Percentiles rank a stretch among this genome's conserved stretches.
Evolutionary conservation across 2,113 vertebrate species (phyloP).

Genomic region (Hemibagrus wyckioides): DNA sequence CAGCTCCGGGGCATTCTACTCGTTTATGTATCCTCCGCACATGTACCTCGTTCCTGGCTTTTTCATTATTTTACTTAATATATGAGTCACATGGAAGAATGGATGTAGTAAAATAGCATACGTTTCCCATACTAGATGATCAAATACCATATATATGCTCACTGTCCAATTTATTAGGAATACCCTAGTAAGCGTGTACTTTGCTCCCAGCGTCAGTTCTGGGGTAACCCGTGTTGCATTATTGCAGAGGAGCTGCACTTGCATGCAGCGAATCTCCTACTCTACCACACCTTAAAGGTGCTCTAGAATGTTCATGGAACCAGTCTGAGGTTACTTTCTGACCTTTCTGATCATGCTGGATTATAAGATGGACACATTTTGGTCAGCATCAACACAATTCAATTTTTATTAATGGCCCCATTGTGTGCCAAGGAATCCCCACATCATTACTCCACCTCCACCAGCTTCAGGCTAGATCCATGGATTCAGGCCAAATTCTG

Average conservation of each 20-base stretch:
- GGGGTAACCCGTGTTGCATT: background rate
- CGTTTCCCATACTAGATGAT: background rate
- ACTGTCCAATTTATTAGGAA: background rate
- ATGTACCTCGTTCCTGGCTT: slow-evolving; percentile 20
- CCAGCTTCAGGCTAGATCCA: background rate
- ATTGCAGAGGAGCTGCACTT: background rate
- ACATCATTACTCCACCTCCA: background rate
- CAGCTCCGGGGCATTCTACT: background rate
- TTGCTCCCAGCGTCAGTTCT: no score
- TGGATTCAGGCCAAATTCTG: background rate
- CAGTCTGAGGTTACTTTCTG: background rate
- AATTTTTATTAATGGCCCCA: background rate
- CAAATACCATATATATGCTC: background rate
- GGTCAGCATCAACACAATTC: background rate
- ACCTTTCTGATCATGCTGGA: background rate
- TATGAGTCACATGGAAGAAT: background rate
- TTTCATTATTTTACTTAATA: background rate
- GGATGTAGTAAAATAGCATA: background rate
- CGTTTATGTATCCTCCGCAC: background rate
- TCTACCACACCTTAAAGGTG: background rate
- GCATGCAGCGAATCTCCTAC: background rate
- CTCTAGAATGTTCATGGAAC: background rate
- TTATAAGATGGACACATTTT: background rate
- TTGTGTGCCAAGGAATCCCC: background rate
- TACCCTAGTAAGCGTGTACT: no score